Evolutionary conservation across 2,113 vertebrate species (phyloP), one percentile per base, ranked within the genome.

Genomic region (Malurus cyaneus): DNA sequence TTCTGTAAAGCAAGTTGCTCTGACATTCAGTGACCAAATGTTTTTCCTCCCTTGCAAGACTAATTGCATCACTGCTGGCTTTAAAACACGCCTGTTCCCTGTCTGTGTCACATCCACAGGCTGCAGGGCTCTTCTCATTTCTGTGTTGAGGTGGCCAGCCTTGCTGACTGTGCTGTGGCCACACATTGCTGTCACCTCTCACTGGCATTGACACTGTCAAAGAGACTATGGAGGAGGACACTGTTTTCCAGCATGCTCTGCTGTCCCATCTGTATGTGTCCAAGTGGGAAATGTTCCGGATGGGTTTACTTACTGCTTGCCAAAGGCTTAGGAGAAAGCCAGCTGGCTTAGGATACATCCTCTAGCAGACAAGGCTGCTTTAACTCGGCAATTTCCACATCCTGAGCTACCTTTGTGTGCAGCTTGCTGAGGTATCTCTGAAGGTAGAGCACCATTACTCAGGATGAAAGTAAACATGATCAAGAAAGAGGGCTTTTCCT

Each of bases 81-180:
- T 70, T 25, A 57, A 53, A 77, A 44, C 15, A 8, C 0, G 3
- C 8, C 6, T 53, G 12, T 14, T 64, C 20, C 26, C 31, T 70
- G 57, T 10, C 57, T 69, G 11, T 0, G 0, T 31, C 44, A 41
- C 5, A 11, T 2, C 8, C 44, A 32, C 31, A 52, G 12, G 12
- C n/a, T 61, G 59, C 53, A 69, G 28, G 36, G 18, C 11, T 78
- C 50, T 49, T 34, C 13, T 54, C 14, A 2, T n/a, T 79, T 18
- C 25, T 21, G 4, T 14, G 15, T 18, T 0, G 6, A 46, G 61
- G 28, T 62, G 50, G 88, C 9, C 18, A 52, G 18, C 50, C 14
- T 50, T 53, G 21, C 13, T 31, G 12, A 41, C 36, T 18, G 2
- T 7, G 42, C 2, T 25, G 46, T 36, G 65, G 50, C 13, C 71